Percentiles rank a stretch among this genome's conserved stretches.
phyloP scores from a whole-genome alignment of 1,140 invertebrate genomes.

The Drosophila aff. region DNA sequence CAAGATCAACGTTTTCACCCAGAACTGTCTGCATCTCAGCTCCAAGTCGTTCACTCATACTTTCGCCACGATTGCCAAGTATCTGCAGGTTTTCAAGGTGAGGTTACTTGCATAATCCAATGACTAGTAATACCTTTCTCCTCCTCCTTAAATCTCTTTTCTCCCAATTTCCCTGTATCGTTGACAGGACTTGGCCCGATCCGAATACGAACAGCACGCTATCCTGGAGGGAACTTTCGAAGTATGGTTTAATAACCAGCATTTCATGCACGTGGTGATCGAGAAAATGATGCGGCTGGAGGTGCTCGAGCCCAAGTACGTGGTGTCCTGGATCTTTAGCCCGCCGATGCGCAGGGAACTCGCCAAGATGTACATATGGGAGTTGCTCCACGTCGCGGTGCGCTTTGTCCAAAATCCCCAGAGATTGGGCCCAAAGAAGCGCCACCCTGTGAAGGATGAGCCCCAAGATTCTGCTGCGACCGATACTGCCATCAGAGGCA shows the following conservation, averaged over 20 bases:
- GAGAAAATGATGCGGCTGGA: slow-evolving; percentile 39
- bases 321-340: slow-evolving; percentile 48
- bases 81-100: slow-evolving; percentile 43
- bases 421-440: not conserved
- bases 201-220: slow-evolving; percentile 11
- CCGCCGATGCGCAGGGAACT: slow-evolving; percentile 33
- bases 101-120: not conserved
- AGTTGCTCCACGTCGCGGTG: slow-evolving; percentile 36
- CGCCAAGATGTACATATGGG: slow-evolving; percentile 60
- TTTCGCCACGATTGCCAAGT: slow-evolving; percentile 33
- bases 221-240: slow-evolving; percentile 47
- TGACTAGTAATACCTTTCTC: no score
- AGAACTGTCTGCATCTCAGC: slow-evolving; percentile 49
- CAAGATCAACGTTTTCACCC: slow-evolving; percentile 60
- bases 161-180: not conserved
- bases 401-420: slow-evolving; percentile 27
- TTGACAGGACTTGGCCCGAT: slow-evolving; percentile 12
- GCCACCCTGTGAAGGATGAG: not conserved
- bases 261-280: slow-evolving; percentile 27
- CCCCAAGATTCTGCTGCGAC: not conserved
- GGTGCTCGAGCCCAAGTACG: slow-evolving; percentile 12
- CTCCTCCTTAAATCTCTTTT: not conserved
- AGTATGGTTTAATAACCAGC: slow-evolving; percentile 49
- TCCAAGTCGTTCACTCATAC: slow-evolving; percentile 62
- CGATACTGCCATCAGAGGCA: not conserved